A percentile compares a stretch with the other conserved stretches of the same genome.
phyloP scores from a whole-genome alignment of 1,140 invertebrate species.

The Drosophila sturtevanti region DNA sequence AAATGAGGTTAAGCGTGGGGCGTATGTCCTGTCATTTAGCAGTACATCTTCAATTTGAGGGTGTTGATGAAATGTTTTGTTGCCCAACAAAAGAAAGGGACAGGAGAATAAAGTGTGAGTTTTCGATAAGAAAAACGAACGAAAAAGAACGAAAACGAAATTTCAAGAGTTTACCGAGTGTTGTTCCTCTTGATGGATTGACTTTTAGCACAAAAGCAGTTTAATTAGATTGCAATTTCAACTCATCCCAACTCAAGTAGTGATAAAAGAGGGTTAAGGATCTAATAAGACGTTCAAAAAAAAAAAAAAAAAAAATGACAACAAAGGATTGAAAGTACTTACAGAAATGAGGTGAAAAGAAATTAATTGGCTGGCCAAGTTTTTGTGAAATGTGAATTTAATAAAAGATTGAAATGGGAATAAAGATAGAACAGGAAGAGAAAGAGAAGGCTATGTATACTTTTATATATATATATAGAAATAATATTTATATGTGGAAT shows the following conservation, averaged over 20 bases:
- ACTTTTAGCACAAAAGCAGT: slow-evolving; percentile 42
- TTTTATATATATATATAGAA: too few relatives aligned
- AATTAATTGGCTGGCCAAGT: neutral
- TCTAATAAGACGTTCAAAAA: neutral
- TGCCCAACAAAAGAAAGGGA: slow-evolving; percentile 13
- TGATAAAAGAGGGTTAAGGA: slow-evolving; percentile 41
- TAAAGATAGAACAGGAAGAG: neutral
- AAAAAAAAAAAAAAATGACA: neutral
- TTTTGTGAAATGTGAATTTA: neutral
- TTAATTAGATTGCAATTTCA: slow-evolving; percentile 74
- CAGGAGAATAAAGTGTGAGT: neutral
- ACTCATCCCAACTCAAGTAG: slow-evolving; percentile 36
- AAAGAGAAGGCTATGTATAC: too few relatives aligned
- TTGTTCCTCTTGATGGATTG: slow-evolving; percentile 18
- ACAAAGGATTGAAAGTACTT: slow-evolving; percentile 8
- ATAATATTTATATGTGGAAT: too few relatives aligned
- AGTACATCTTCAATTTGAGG: slow-evolving; percentile 33
- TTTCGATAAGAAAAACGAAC: neutral
- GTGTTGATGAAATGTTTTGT: slow-evolving; percentile 23
- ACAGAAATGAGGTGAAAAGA: neutral
- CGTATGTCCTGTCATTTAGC: slow-evolving; percentile 1
- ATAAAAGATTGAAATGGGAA: neutral
- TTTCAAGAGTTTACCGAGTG: slow-evolving; percentile 31
- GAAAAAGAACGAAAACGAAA: slow-evolving; percentile 18
- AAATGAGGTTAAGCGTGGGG: slow-evolving; percentile 65